These are phyloP conservation scores for Trisateles emortualis DNA, from an alignment of 2,888 invertebrate species.

Conservation along the genomic window DNA sequence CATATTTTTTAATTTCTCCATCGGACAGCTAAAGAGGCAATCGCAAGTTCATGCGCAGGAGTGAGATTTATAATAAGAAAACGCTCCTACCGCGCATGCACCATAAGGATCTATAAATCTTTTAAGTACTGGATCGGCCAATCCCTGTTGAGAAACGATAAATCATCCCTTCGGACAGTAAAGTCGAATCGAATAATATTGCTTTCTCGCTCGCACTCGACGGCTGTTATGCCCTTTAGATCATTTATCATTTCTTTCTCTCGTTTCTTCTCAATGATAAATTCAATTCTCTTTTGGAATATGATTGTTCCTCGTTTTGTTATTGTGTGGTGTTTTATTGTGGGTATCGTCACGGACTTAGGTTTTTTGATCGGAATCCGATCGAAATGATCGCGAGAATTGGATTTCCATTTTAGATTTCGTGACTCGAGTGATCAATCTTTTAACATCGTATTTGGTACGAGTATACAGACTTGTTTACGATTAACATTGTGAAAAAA, in stretches of 20 bases:
- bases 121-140: constrained; percentile 84
- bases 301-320: constrained; percentile 86
- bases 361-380: constrained; percentile 82
- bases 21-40: constrained; percentile 77
- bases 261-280: constrained; percentile 84
- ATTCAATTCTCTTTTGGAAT: constrained; percentile 86
- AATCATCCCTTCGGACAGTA: constrained; percentile 82
- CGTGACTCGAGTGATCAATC: constrained; percentile 77
- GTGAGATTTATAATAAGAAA: constrained; percentile 86
- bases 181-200: constrained; percentile 71
- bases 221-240: constrained; percentile 60
- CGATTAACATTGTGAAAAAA: constrained; percentile 40
- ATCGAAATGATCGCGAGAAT: constrained; percentile 85
- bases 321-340: constrained; percentile 83
- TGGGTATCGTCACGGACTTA: constrained; percentile 82
- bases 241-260: constrained; percentile 85
- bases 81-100: constrained; percentile 86
- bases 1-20: constrained; percentile 83
- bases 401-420: constrained; percentile 84
- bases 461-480: constrained; percentile 49
- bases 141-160: constrained; percentile 86
- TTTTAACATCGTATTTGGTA: constrained; percentile 56
- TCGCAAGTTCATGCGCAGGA: constrained; percentile 80
- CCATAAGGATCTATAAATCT: constrained; percentile 85
- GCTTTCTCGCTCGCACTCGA: constrained; percentile 73